Conservation (phyloP, 2,888 invertebrate genomes). For the Calliopum simillimum region DNA sequence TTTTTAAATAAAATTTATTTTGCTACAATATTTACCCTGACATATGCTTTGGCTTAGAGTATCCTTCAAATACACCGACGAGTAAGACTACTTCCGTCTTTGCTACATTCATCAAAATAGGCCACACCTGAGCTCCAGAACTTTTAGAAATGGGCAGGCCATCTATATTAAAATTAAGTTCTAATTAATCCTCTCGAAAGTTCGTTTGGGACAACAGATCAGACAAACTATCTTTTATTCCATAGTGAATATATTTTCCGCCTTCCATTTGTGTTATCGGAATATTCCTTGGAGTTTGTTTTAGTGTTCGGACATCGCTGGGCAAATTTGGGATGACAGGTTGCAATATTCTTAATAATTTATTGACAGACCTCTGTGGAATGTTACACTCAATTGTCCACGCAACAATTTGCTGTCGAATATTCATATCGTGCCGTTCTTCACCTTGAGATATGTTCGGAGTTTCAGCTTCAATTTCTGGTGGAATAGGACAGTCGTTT, state of each 20-base stretch:
- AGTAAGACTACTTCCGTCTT: slow-evolving; percentile 14
- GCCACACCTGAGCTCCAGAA: slow-evolving; percentile 22
- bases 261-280: neutral
- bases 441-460: neutral
- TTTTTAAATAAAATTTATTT: no score
- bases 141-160: slow-evolving; percentile 32
- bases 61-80: slow-evolving; percentile 25
- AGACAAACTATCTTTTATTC: slow-evolving; percentile 2
- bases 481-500: neutral
- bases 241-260: slow-evolving; percentile 18
- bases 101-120: slow-evolving; percentile 27
- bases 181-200: neutral
- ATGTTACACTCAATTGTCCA: no score
- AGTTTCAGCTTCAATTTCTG: neutral
- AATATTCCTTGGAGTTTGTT: slow-evolving; percentile 5
- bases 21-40: neutral
- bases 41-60: slow-evolving; percentile 19
- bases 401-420: no score
- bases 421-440: neutral
- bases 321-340: neutral
- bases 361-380: neutral
- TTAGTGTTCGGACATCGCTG: neutral
- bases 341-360: neutral
- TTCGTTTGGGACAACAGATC: neutral
- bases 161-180: slow-evolving; percentile 15